A percentile compares a stretch with the other conserved stretches of the same genome.
Evolutionary conservation across 2,888 invertebrate genomes (phyloP).

Genomic region (Agriopis marginaria): DNA sequence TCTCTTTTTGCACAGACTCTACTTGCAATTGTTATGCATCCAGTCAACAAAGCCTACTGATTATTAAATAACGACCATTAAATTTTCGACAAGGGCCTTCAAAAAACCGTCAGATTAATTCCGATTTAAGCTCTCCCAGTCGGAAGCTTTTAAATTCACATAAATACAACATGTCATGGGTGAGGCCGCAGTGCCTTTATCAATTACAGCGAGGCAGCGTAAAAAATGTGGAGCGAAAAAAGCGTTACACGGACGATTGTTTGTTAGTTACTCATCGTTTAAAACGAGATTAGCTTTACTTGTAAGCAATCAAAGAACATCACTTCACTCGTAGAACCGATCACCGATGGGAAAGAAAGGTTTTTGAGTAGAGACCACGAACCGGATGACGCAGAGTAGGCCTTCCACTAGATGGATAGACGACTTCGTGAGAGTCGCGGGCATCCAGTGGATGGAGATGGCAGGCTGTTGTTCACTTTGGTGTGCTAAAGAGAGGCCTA

Average conservation of each 20-base stretch:
- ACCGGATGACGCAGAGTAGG: too few species aligned
- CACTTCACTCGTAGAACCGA: too few species aligned
- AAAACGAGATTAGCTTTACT: constrained; percentile 14
- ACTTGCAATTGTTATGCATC: background rate
- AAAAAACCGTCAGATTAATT: constrained; percentile 75
- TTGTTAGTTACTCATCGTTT: constrained; percentile 67
- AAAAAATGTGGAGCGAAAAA: constrained; percentile 65
- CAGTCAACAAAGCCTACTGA: constrained; percentile 46
- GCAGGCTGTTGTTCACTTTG: too few species aligned
- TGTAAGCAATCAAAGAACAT: background rate
- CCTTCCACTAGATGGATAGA: too few species aligned
- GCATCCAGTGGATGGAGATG: too few species aligned
- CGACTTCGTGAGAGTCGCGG: too few species aligned
- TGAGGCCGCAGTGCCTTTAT: constrained; percentile 73
- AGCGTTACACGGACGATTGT: constrained; percentile 61
- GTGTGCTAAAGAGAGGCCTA: too few species aligned
- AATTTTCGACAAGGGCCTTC: constrained; percentile 66
- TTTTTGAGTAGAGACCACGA: too few species aligned
- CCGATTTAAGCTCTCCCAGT: constrained; percentile 75
- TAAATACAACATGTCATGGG: constrained; percentile 82
- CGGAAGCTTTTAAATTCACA: constrained; percentile 81
- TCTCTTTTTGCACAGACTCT: too few species aligned
- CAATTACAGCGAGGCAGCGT: constrained; percentile 73
- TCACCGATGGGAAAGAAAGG: too few species aligned
- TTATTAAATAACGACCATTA: constrained; percentile 68